phyloP scores from a whole-genome alignment of 2,113 vertebrate genomes.

The Formicarius rufipectus region DNA sequence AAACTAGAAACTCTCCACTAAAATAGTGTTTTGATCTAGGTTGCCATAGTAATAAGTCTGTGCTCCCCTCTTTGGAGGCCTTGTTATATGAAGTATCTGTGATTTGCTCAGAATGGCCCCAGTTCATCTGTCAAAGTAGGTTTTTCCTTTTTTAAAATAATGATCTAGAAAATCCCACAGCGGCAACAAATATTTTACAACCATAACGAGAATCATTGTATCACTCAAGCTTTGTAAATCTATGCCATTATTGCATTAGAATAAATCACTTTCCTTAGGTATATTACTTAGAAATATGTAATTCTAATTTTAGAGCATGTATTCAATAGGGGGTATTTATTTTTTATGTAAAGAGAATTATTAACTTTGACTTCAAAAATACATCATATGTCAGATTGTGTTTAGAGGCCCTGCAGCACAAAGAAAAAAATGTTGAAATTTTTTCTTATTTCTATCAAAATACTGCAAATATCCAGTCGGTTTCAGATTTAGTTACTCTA shows the following conservation, averaged over 20 bases:
- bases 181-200: constrained; percentile 88
- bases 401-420: constrained; percentile 79
- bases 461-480: constrained; percentile 68
- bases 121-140: constrained; percentile 98
- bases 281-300: constrained; percentile 73
- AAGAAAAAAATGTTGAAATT: constrained; percentile 59
- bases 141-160: constrained; percentile 99
- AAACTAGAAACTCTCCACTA: constrained; percentile 96
- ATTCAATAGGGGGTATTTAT: constrained; percentile 78
- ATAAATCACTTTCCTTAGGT: constrained; percentile 83
- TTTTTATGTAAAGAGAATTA: constrained; percentile 83
- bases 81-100: constrained; percentile 96
- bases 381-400: constrained; percentile 77
- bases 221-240: constrained; percentile 83
- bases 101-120: constrained; percentile 90
- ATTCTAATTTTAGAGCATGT: constrained; percentile 76
- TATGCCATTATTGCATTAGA: constrained; percentile 84
- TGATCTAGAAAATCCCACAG: constrained; percentile 93
- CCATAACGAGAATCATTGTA: constrained; percentile 81
- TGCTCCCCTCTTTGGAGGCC: constrained; percentile 98
- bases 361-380: constrained; percentile 85
- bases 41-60: constrained; percentile 95
- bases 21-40: constrained; percentile 92
- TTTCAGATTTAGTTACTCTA: constrained; percentile 74
- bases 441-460: constrained; percentile 78